Evolutionary conservation across 2,797 vertebrate species (phyloP), one percentile per base, ranked within the genome.

Genomic region (Halcyon chelicuti): DNA sequence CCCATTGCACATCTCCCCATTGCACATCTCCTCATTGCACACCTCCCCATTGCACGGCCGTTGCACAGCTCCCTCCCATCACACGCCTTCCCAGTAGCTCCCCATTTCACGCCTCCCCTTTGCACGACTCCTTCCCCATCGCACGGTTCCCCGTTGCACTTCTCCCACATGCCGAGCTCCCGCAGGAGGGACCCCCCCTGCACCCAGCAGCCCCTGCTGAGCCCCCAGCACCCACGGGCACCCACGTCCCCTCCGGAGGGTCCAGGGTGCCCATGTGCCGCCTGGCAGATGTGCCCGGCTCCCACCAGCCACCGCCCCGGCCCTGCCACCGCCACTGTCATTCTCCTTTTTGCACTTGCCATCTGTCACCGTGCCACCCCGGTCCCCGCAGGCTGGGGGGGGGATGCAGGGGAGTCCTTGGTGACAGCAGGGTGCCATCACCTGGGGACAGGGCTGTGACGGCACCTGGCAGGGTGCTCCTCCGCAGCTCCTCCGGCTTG

Each of bases 351-450:
- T 5, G 5, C 31, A 3, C 26, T 70, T 29, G 35, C 61, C 62
- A 6, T 22, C 37, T 86, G 88, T 31, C 39, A 8, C 51, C 19
- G 1, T 8, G 39, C 25, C 51, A 22, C 7, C 25, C 39, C 0
- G 0, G 39, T 10, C 18, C 51, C 46, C 0, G 0, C 21, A 9
- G 22, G 21, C 60, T 19, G 35, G 33, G 14, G 44, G 82, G 2
- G 22, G 26, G n/a, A 19, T 15, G 10, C 40, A 33, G 79, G 28
- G 46, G 12, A 17, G 39, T 20, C n/a, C 26, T 28, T 66, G 63
- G 4, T 1, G 2, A 6, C 47, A 12, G 16, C 2, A 1, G 7
- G 42, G 21, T 46, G 42, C 47, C 47, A 13, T 9, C 61, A 5
- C 10, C 78, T 46, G 4, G 22, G 62, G 29, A 79, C 54, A 16